phyloP scores from a whole-genome alignment of 1,140 invertebrate species.

The Procambarus clarkii region DNA sequence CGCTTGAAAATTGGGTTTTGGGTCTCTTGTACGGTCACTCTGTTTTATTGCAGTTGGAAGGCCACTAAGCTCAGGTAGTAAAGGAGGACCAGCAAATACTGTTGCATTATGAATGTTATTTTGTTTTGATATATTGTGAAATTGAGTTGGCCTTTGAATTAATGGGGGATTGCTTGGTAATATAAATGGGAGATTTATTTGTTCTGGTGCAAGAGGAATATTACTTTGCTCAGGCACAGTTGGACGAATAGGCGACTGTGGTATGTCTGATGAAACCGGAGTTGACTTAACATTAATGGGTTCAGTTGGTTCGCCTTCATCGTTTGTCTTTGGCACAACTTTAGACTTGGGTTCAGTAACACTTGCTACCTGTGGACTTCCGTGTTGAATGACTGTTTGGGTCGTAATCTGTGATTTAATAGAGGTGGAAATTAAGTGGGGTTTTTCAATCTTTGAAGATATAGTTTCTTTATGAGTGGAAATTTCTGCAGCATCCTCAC shows the following conservation, averaged over 20 bases:
- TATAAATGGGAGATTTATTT: background rate
- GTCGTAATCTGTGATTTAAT: background rate
- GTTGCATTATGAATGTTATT: background rate
- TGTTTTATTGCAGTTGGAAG: background rate
- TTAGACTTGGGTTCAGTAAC: too few species aligned
- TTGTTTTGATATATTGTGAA: background rate
- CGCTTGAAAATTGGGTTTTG: background rate
- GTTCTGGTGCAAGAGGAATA: background rate
- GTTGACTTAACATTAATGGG: background rate
- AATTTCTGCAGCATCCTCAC: background rate
- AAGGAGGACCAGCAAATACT: background rate
- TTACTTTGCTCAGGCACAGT: background rate
- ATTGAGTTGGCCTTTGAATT: background rate
- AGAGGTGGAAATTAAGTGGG: background rate
- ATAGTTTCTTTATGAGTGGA: background rate
- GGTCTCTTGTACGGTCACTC: background rate
- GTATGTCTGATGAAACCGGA: background rate
- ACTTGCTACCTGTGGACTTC: background rate
- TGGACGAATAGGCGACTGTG: background rate
- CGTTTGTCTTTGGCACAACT: background rate
- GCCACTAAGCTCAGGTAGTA: background rate
- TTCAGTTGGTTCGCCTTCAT: background rate
- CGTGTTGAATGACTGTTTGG: background rate
- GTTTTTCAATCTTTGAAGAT: background rate
- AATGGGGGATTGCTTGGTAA: background rate